Percentiles rank a stretch among this genome's conserved stretches.
Conservation (phyloP, 2,888 invertebrate genomes). For the Acleris cristana region DNA sequence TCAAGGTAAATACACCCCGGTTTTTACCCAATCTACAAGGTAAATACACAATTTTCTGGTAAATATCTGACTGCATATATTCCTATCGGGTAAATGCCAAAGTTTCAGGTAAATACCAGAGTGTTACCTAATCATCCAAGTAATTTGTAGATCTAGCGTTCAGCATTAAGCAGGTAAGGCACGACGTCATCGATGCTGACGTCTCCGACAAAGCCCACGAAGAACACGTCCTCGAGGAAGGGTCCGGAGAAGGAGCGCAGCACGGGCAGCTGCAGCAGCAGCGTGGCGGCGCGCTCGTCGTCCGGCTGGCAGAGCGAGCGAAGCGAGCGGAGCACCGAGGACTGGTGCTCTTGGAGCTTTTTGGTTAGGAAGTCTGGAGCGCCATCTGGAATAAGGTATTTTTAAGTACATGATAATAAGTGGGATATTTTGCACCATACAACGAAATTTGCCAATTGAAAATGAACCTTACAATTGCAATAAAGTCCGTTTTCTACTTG, state of each 20-base stretch:
- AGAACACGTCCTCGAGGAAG: slow-evolving; percentile 95
- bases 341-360: slow-evolving; percentile 79
- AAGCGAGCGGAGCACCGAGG: slow-evolving; percentile 77
- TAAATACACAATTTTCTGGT: too few species aligned
- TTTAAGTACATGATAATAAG: too few species aligned
- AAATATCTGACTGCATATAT: too few species aligned
- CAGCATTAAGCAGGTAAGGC: slow-evolving; percentile 91
- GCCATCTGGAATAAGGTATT: slow-evolving; percentile 63
- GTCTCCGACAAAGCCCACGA: slow-evolving; percentile 94
- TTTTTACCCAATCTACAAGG: too few species aligned
- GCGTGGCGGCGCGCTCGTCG: slow-evolving; percentile 82
- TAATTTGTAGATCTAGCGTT: slow-evolving; percentile 45
- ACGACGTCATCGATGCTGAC: slow-evolving; percentile 98
- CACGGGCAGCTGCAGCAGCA: slow-evolving; percentile 88
- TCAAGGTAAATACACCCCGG: too few species aligned
- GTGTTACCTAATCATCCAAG: too few species aligned
- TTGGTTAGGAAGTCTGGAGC: slow-evolving; percentile 74
- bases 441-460: too few species aligned
- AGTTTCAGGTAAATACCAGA: too few species aligned
- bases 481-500: too few species aligned
- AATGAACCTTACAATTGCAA: too few species aligned
- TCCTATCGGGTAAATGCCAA: too few species aligned
- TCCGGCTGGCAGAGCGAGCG: slow-evolving; percentile 55
- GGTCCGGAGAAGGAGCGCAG: slow-evolving; percentile 89
- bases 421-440: too few species aligned